A percentile compares a stretch with the other conserved stretches of the same genome.
These are phyloP conservation scores for Lepisosteus osseus DNA, from an alignment of 2,113 vertebrate genomes.

Conservation along the genomic window DNA sequence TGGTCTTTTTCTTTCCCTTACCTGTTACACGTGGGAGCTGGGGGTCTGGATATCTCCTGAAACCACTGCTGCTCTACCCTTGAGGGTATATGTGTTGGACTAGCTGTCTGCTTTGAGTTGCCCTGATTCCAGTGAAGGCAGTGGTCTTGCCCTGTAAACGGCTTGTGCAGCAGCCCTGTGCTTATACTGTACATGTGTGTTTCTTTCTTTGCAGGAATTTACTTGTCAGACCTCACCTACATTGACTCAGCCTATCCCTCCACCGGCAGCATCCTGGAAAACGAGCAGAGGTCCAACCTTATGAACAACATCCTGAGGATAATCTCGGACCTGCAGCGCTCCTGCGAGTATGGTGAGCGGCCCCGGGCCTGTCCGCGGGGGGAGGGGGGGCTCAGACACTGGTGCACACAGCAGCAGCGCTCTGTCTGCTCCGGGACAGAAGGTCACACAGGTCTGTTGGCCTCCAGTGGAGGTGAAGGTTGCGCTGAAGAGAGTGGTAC, in stretches of 20 bases:
- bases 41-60: too few relatives aligned
- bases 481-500: too few relatives aligned
- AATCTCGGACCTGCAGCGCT: constrained; percentile 95
- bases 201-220: constrained; percentile 79
- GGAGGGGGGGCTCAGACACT: not conserved
- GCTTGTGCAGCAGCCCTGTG: not conserved
- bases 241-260: constrained; percentile 97
- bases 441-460: not conserved
- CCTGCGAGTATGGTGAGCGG: constrained; percentile 87
- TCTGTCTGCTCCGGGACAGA: not conserved
- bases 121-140: not conserved
- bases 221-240: constrained; percentile 94
- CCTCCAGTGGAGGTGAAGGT: not conserved
- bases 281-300: constrained; percentile 92
- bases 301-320: constrained; percentile 99
- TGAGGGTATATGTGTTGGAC: too few relatives aligned
- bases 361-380: too few relatives aligned
- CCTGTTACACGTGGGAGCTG: too few relatives aligned
- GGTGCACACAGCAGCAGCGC: not conserved
- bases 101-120: not conserved
- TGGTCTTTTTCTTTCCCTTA: too few relatives aligned
- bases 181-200: not conserved
- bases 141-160: too few relatives aligned
- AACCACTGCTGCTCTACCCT: too few relatives aligned
- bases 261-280: constrained; percentile 96